These are phyloP conservation scores for Hemitrygon akajei DNA, from an alignment of 2,797 vertebrate species.

Conservation along the genomic window DNA sequence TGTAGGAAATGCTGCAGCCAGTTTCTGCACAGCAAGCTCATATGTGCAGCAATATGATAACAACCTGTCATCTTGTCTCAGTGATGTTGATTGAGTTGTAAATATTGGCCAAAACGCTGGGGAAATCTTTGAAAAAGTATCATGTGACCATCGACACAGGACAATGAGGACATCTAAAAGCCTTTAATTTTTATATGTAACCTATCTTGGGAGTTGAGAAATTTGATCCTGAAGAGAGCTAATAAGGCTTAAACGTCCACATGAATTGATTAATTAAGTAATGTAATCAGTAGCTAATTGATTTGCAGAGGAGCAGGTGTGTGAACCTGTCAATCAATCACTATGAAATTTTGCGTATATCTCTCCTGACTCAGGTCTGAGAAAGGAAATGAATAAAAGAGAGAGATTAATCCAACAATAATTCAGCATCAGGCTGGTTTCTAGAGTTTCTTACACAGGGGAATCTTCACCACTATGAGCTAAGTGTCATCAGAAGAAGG, in stretches of 20 bases:
- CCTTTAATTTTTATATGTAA: neutral
- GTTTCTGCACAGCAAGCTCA: neutral
- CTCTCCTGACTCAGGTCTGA: neutral
- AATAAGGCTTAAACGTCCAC: neutral
- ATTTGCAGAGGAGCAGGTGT: neutral
- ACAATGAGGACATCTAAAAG: too few species aligned
- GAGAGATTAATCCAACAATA: neutral
- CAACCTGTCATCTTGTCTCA: neutral
- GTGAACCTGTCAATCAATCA: slow-evolving; percentile 8
- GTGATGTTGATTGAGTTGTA: neutral
- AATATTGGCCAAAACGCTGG: neutral
- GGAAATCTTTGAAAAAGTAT: neutral
- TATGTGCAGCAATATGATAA: neutral
- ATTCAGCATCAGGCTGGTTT: neutral
- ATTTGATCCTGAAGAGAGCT: neutral
- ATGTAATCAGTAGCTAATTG: neutral
- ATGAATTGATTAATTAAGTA: slow-evolving; percentile 30
- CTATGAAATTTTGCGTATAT: neutral
- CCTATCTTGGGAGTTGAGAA: neutral
- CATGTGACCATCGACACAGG: neutral
- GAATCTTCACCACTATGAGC: neutral
- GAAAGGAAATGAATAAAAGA: neutral
- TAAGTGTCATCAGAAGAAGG: neutral
- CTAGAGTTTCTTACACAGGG: neutral
- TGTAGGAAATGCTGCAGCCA: neutral